Conservation (phyloP, 1,140 invertebrate genomes). For the Samia ricini region DNA sequence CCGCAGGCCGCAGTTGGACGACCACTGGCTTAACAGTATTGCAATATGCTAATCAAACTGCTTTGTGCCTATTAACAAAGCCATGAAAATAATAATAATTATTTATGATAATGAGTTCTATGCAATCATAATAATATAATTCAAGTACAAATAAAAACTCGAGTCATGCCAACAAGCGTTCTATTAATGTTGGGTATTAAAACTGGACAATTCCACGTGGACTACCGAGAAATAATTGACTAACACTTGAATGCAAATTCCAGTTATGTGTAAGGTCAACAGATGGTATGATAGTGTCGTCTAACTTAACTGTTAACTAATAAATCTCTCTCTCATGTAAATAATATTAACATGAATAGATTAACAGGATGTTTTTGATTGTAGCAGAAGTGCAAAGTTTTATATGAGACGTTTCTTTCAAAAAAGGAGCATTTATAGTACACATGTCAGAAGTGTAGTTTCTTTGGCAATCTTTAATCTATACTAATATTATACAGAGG, state of each 20-base stretch:
- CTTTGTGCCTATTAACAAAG: too few species aligned
- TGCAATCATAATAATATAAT: not conserved
- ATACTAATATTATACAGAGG: too few species aligned
- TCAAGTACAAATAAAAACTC: not conserved
- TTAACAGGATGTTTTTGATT: conserved; percentile 14
- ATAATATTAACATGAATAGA: conserved; percentile 7
- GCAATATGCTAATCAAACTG: too few species aligned
- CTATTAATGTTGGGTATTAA: not conserved
- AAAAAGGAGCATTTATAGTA: too few species aligned
- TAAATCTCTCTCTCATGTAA: conserved; percentile 50
- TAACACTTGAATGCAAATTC: not conserved
- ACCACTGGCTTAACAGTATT: too few species aligned
- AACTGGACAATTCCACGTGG: not conserved
- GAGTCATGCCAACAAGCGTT: not conserved
- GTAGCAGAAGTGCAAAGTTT: too few species aligned
- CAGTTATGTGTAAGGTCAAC: conserved; percentile 34
- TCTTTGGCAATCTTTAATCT: too few species aligned
- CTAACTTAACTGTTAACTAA: conserved; percentile 35
- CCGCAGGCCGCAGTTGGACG: too few species aligned
- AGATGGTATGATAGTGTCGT: conserved; percentile 31
- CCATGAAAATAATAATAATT: not conserved
- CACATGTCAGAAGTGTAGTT: too few species aligned
- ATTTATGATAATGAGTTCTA: not conserved
- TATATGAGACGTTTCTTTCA: too few species aligned
- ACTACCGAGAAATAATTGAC: not conserved